A percentile compares a stretch with the other conserved stretches of the same genome.
Conservation (phyloP, 2,888 invertebrate species). For the Eucera pruinosa region DNA sequence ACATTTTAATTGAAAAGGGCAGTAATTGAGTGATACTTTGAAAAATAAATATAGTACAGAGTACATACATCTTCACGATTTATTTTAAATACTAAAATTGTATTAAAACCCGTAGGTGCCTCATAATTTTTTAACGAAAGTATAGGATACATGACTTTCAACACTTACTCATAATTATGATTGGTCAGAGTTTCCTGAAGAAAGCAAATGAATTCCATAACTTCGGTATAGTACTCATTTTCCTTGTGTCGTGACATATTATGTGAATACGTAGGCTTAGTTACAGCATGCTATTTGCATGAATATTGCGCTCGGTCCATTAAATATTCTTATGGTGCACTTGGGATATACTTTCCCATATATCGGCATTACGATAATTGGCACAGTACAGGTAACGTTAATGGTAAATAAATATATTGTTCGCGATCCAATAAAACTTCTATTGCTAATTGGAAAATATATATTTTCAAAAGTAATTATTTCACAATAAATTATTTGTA, state of each 20-base stretch:
- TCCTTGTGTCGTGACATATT: neutral
- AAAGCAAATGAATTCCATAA: neutral
- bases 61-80: too few species aligned
- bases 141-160: too few species aligned
- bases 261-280: neutral
- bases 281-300: neutral
- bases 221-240: neutral
- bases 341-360: neutral
- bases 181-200: too few species aligned
- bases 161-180: too few species aligned
- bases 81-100: too few species aligned
- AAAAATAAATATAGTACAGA: neutral
- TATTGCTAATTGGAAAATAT: too few species aligned
- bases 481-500: too few species aligned
- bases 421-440: neutral
- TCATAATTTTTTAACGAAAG: too few species aligned
- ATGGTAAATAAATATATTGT: neutral
- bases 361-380: neutral
- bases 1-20: too few species aligned
- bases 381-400: neutral
- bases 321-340: constrained; percentile 2
- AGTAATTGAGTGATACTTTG: neutral
- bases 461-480: too few species aligned
- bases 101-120: too few species aligned
- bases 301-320: neutral